Evolutionary conservation across 2,888 invertebrate species (phyloP).

Genomic region (Asteroscopus sphinx): DNA sequence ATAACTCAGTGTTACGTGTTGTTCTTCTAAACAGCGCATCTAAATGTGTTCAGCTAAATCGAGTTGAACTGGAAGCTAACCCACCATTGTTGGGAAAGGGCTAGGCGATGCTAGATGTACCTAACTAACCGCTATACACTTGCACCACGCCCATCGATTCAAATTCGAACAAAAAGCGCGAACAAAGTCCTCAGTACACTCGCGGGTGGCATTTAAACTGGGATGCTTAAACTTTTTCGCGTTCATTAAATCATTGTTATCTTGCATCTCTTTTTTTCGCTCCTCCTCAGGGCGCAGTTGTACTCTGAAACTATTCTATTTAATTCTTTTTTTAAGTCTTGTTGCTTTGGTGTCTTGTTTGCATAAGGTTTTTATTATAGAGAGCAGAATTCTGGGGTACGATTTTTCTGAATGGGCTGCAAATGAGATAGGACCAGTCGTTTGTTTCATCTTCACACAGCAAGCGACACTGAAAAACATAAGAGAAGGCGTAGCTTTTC

Average conservation of each 20-base stretch:
- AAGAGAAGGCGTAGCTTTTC: no score
- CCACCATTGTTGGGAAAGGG: no score
- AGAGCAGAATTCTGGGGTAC: background rate
- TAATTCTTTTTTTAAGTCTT: constrained; percentile 45
- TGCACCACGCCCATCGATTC: constrained; percentile 28
- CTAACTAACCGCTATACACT: constrained; percentile 27
- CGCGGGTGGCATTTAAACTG: constrained; percentile 69
- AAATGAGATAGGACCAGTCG: no score
- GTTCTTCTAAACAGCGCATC: no score
- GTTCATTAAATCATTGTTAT: constrained; percentile 82
- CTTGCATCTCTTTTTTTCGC: constrained; percentile 68
- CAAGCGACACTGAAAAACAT: no score
- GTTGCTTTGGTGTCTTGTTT: constrained; percentile 33
- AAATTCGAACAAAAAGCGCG: constrained; percentile 51
- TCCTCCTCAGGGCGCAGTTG: constrained; percentile 57
- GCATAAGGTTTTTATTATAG: background rate
- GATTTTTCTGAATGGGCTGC: no score
- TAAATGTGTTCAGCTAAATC: no score
- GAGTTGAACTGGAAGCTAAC: no score
- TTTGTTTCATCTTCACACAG: no score
- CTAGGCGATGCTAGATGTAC: no score
- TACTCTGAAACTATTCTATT: constrained; percentile 60
- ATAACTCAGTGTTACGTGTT: no score
- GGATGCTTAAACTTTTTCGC: constrained; percentile 70
- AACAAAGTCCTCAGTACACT: constrained; percentile 63